Evolutionary conservation across 2,888 invertebrate genomes (phyloP).

Genomic region (Latrodectus elegans): DNA sequence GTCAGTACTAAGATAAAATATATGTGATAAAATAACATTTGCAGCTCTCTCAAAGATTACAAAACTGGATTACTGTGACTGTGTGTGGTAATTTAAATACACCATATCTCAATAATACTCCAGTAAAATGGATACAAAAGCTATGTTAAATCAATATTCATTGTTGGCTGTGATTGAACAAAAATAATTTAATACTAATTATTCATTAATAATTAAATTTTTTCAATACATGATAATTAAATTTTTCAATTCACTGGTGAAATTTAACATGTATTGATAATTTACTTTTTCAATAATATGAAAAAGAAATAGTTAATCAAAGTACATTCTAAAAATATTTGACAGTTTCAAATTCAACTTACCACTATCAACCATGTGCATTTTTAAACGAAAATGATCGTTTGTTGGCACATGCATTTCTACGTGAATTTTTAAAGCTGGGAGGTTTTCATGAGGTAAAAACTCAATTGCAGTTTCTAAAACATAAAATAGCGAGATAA

Average conservation of each 20-base stretch:
- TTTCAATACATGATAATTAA: background rate
- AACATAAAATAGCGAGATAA: background rate
- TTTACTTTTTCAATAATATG: background rate
- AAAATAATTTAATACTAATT: too few species aligned
- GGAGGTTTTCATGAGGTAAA: background rate
- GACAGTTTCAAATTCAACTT: background rate
- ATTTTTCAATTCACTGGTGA: background rate
- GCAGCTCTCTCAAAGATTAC: too few species aligned
- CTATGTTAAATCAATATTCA: too few species aligned
- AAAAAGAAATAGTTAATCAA: background rate
- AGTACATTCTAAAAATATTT: too few species aligned
- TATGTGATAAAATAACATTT: too few species aligned
- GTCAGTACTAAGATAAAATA: too few species aligned
- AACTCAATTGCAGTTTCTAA: conserved; percentile 12
- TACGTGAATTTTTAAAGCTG: background rate
- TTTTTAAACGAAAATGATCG: conserved; percentile 17
- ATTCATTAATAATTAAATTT: too few species aligned
- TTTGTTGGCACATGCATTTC: background rate
- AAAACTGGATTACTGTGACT: too few species aligned
- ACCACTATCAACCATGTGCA: conserved; percentile 22
- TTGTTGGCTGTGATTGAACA: too few species aligned
- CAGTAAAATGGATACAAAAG: too few species aligned
- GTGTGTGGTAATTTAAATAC: too few species aligned
- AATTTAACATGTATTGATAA: background rate
- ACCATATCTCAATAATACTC: too few species aligned